phyloP scores from a whole-genome alignment of 2,888 invertebrate species.

The Aspidiotus destructor region DNA sequence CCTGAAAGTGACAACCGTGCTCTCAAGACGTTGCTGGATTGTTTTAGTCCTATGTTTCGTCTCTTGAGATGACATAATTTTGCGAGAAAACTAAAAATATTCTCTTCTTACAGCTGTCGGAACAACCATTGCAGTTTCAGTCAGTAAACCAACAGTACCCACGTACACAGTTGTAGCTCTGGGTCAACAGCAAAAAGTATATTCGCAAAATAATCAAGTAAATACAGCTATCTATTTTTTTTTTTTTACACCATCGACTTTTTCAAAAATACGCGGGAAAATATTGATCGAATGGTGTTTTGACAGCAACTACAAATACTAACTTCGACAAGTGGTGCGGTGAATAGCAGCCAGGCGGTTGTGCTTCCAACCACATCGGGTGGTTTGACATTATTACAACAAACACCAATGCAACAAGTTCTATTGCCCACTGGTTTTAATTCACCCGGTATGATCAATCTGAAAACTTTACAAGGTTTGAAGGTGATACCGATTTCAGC shows the following conservation, averaged over 20 bases:
- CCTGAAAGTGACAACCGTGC: no score
- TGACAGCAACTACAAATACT: slow-evolving; percentile 25
- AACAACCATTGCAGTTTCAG: slow-evolving; percentile 21
- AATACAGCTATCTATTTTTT: no score
- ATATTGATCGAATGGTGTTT: background rate
- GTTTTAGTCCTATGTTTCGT: no score
- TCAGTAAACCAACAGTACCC: slow-evolving; percentile 21
- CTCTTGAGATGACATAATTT: no score
- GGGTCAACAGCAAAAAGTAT: slow-evolving; percentile 20
- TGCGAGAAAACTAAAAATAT: no score
- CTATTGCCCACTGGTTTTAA: slow-evolving; percentile 48
- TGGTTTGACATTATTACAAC: slow-evolving; percentile 39
- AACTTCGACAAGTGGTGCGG: slow-evolving; percentile 21
- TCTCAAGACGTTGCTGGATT: no score
- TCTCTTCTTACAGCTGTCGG: slow-evolving; percentile 4
- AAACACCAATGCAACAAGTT: slow-evolving; percentile 46
- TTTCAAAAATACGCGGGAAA: no score
- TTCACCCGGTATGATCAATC: slow-evolving; percentile 40
- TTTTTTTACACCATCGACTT: no score
- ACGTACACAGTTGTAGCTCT: slow-evolving; percentile 24
- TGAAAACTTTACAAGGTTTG: slow-evolving; percentile 53
- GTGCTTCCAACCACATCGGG: slow-evolving; percentile 36
- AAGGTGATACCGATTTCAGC: slow-evolving; percentile 52
- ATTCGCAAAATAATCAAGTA: slow-evolving; percentile 24
- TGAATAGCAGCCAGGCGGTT: slow-evolving; percentile 26